Conservation (phyloP, 1,140 invertebrate species). For the Platyura marginata region DNA sequence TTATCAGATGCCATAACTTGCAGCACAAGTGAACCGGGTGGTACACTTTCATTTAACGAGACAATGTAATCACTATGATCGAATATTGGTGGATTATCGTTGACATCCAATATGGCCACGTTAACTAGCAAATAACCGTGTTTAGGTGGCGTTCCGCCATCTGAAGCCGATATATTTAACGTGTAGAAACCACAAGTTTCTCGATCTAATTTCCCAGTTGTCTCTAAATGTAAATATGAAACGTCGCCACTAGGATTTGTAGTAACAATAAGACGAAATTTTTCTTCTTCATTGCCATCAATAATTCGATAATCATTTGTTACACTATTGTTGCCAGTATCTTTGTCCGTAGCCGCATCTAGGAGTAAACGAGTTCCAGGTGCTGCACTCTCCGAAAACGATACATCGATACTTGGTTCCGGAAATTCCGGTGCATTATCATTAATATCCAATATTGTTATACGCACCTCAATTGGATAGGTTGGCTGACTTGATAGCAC, state of each 20-base stretch:
- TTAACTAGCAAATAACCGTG: constrained; percentile 77
- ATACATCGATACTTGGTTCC: constrained; percentile 64
- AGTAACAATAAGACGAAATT: constrained; percentile 71
- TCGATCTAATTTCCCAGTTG: constrained; percentile 72
- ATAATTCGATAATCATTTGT: constrained; percentile 75
- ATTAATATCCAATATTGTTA: constrained; percentile 70
- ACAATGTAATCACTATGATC: constrained; percentile 85
- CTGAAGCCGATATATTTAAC: constrained; percentile 75
- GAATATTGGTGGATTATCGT: constrained; percentile 88
- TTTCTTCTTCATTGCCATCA: constrained; percentile 67
- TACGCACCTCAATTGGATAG: constrained; percentile 80
- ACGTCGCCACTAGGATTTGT: constrained; percentile 75
- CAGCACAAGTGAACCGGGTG: constrained; percentile 67
- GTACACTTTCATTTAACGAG: constrained; percentile 77
- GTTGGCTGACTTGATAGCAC: constrained; percentile 81
- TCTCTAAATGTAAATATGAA: constrained; percentile 78
- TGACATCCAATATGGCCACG: constrained; percentile 78
- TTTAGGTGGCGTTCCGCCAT: constrained; percentile 62
- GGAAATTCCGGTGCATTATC: constrained; percentile 82
- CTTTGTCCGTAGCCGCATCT: constrained; percentile 72
- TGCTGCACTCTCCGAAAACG: constrained; percentile 80
- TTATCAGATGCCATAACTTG: constrained; percentile 83
- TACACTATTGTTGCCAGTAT: constrained; percentile 71
- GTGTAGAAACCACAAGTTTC: constrained; percentile 67
- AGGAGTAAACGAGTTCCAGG: constrained; percentile 67